phyloP scores from a whole-genome alignment of 2,113 vertebrate species.

The Mesoclemmys tuberculata region DNA sequence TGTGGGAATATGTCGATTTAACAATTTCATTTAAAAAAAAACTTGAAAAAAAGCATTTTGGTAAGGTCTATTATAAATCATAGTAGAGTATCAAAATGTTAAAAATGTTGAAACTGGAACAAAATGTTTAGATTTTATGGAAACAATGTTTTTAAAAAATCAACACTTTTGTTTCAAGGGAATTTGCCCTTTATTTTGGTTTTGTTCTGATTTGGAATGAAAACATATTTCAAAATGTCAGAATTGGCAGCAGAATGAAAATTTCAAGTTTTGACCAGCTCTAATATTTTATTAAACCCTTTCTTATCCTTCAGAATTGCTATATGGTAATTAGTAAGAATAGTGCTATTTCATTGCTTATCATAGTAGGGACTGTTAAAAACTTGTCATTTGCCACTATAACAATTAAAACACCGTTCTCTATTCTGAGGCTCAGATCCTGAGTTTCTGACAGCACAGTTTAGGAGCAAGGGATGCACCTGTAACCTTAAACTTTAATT shows the following conservation, averaged over 20 bases:
- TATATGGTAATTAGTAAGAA: background rate
- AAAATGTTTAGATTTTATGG: background rate
- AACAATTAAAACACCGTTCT: background rate
- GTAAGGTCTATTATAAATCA: background rate
- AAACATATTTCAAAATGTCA: background rate
- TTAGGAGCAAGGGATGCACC: background rate
- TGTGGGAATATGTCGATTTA: background rate
- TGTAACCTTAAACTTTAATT: background rate
- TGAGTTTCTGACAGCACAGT: background rate
- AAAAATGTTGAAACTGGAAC: background rate
- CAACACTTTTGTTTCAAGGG: background rate
- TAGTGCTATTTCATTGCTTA: background rate
- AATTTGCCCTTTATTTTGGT: background rate
- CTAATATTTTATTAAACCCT: background rate
- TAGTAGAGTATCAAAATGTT: background rate
- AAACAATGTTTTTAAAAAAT: background rate
- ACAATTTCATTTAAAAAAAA: background rate
- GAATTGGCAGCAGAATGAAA: background rate
- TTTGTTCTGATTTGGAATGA: background rate
- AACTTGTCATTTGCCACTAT: background rate
- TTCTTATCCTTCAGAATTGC: background rate
- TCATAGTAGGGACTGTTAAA: background rate
- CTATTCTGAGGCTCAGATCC: background rate
- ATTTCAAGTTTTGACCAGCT: background rate
- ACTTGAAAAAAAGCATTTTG: background rate